These are phyloP conservation scores for Sebastolobus alascanus DNA, from an alignment of 2,797 vertebrate species.

Conservation along the genomic window DNA sequence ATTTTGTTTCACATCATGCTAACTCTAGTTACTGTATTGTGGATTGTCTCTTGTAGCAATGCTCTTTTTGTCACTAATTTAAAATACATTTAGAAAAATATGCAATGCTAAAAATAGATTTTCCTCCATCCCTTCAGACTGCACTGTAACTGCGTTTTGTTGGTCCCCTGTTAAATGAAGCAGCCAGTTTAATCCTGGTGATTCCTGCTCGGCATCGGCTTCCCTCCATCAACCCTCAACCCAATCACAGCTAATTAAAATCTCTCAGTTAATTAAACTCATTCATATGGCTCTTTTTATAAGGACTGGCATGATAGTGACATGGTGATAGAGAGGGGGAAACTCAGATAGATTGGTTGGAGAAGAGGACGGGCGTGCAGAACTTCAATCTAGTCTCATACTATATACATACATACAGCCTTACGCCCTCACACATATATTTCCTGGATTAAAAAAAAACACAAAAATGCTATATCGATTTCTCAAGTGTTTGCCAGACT, in stretches of 20 bases:
- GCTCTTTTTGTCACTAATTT: not conserved
- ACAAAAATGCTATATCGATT: not conserved
- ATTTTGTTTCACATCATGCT: not conserved
- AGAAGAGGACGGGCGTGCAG: not conserved
- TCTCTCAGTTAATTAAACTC: constrained; percentile 69
- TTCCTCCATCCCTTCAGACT: not conserved
- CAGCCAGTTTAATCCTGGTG: constrained; percentile 44
- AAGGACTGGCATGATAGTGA: constrained; percentile 32
- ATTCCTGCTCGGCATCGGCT: constrained; percentile 31
- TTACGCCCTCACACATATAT: not conserved
- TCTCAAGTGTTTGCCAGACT: not conserved
- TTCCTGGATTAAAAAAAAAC: not conserved
- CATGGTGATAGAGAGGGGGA: constrained; percentile 34
- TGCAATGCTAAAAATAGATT: constrained; percentile 50
- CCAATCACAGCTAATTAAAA: constrained; percentile 64
- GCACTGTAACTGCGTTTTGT: constrained; percentile 23
- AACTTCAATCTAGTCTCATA: not conserved
- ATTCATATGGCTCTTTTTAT: constrained; percentile 53
- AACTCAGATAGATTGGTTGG: not conserved
- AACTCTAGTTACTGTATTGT: not conserved
- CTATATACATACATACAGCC: not conserved
- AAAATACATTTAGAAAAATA: constrained; percentile 10
- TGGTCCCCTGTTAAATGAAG: constrained; percentile 29
- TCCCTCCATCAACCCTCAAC: constrained; percentile 31
- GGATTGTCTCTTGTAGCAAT: not conserved